phyloP scores from a whole-genome alignment of 1,140 invertebrate species.

The Drosophila sulfurigaster region DNA sequence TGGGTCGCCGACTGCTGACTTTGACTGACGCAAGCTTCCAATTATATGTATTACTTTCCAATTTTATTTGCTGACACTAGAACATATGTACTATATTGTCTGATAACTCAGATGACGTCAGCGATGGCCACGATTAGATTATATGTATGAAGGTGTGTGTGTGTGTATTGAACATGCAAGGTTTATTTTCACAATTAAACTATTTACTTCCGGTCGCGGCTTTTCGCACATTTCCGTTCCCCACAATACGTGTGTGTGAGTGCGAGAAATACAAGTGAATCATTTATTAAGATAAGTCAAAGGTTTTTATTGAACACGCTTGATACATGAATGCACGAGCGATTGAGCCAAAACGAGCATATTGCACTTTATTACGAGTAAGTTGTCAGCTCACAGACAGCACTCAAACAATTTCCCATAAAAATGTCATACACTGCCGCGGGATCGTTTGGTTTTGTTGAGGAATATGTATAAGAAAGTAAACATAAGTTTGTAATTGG shows the following conservation, averaged over 20 bases:
- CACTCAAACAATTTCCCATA: constrained; percentile 46
- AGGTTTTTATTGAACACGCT: constrained; percentile 60
- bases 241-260: constrained; percentile 36
- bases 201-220: constrained; percentile 42
- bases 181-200: constrained; percentile 19
- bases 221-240: constrained; percentile 56
- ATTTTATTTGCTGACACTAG: constrained; percentile 48
- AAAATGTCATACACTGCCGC: constrained; percentile 5
- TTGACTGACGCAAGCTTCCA: constrained; percentile 67
- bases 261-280: constrained; percentile 44
- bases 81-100: not conserved
- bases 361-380: constrained; percentile 27
- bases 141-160: not conserved
- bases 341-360: constrained; percentile 1
- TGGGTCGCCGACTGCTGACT: constrained; percentile 47
- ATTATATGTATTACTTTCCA: constrained; percentile 53
- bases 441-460: not conserved
- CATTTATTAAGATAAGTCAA: constrained; percentile 72
- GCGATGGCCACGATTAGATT: constrained; percentile 39
- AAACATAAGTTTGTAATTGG: too few relatives aligned
- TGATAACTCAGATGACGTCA: constrained; percentile 40
- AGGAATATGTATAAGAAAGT: not conserved
- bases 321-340: constrained; percentile 36
- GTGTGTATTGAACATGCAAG: not conserved
- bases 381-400: constrained; percentile 32